Conservation (phyloP, 2,888 invertebrate species). For the Liopterus haemorrhoidalis region DNA sequence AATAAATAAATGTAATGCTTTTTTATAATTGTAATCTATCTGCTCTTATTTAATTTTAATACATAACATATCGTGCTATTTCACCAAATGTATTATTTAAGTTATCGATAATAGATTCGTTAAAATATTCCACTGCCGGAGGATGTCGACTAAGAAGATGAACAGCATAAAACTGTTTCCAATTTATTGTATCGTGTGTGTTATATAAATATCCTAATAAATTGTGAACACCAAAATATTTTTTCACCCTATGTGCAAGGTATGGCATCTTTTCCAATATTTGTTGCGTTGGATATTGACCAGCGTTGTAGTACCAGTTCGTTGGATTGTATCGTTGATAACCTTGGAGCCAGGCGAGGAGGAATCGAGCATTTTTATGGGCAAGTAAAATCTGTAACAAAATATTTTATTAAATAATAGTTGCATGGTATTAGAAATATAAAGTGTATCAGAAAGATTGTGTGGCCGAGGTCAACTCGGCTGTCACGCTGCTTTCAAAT, state of each 20-base stretch:
- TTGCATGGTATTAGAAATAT: too few relatives aligned
- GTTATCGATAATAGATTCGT: conserved; percentile 27
- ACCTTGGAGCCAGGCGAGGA: conserved; percentile 39
- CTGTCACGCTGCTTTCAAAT: too few relatives aligned
- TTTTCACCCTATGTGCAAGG: conserved; percentile 39
- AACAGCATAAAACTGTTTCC: conserved; percentile 38
- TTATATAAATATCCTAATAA: conserved; percentile 38
- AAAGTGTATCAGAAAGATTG: too few relatives aligned
- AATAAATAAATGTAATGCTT: too few relatives aligned
- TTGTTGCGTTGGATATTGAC: conserved; percentile 40
- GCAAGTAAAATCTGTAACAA: conserved; percentile 38
- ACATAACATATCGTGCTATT: conserved; percentile 33
- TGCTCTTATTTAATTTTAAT: too few relatives aligned
- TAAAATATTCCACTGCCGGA: conserved; percentile 30
- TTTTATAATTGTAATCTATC: too few relatives aligned
- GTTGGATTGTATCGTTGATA: conserved; percentile 40
- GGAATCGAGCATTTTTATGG: conserved; percentile 40
- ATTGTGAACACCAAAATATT: conserved; percentile 41
- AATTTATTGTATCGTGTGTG: conserved; percentile 33
- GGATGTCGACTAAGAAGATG: conserved; percentile 42
- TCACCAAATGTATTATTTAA: conserved; percentile 38
- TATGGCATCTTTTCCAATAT: conserved; percentile 38
- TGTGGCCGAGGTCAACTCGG: too few relatives aligned
- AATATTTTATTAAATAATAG: too few relatives aligned
- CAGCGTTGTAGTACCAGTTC: conserved; percentile 45